Percentiles rank a stretch among this genome's conserved stretches.
phyloP scores from a whole-genome alignment of 1,140 invertebrate species.

The Bombus sylvicola region DNA sequence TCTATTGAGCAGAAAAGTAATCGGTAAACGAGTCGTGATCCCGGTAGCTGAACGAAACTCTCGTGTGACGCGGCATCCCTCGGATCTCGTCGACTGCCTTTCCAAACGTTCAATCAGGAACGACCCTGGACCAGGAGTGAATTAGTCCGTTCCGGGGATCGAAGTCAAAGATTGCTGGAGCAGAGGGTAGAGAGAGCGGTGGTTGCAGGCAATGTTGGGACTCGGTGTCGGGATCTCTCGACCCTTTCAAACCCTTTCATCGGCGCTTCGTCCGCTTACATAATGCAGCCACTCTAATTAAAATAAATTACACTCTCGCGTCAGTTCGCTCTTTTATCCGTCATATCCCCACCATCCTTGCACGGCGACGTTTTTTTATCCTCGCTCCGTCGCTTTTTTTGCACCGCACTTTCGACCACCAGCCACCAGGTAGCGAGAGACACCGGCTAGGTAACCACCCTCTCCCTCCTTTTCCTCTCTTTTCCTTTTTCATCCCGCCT shows the following conservation, averaged over 20 bases:
- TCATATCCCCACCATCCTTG: conserved; percentile 30
- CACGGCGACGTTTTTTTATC: conserved; percentile 28
- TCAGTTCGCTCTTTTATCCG: conserved; percentile 70
- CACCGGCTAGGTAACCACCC: conserved; percentile 35
- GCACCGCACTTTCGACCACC: conserved; percentile 74
- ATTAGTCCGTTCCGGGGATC: conserved; percentile 78
- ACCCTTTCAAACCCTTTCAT: conserved; percentile 80
- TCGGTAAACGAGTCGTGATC: conserved; percentile 7
- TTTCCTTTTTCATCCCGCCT: conserved; percentile 10
- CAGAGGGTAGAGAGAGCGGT: conserved; percentile 72
- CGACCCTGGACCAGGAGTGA: conserved; percentile 70
- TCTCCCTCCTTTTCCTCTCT: conserved; percentile 23
- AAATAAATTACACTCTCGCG: conserved; percentile 80
- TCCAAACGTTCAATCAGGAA: conserved; percentile 44
- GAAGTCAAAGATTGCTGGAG: conserved; percentile 63
- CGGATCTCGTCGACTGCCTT: neutral
- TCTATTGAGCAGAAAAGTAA: neutral
- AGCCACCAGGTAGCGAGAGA: conserved; percentile 50
- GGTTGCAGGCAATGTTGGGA: conserved; percentile 36
- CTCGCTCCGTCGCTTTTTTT: conserved; percentile 48
- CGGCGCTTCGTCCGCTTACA: conserved; percentile 77
- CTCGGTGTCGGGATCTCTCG: conserved; percentile 71
- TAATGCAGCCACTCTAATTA: conserved; percentile 83
- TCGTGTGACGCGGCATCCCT: neutral
- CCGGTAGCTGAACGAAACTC: neutral